Base-by-base conservation (phyloP, 30 jellyfish, hydroid and myxozoan genomes). In the Cassiopea xamachana region DNA sequence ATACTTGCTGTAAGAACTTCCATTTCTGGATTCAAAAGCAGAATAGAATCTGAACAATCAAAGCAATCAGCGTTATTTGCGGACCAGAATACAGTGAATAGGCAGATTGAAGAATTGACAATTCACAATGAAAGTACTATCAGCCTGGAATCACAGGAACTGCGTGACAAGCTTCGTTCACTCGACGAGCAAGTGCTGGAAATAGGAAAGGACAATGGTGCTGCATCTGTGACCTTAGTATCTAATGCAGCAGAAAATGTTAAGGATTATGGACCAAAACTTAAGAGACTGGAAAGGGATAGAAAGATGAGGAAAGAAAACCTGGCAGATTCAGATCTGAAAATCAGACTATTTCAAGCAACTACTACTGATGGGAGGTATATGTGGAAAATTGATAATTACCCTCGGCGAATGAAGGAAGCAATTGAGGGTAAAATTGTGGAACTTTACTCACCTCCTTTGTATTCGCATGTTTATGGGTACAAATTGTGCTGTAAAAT, bases 361-460 rank as follows among this genome's bases (percentile, higher is more conserved):
- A 85, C 93, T 1, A 87, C 98, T 2, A 60, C 64, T 1, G 93
- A 87, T 87, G 98, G 98, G 3, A 48, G 14, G n/a, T 92, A 86
- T 74, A 77, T 94, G 48, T 94, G 98, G 98, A 94, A 89, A 86
- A 82, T 94, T 62, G 98, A 94, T 60, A 84, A 89, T 14, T 86
- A 91, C 67, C 60, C 71, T 9, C 85, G 93, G 45, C 87, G 97
- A 19, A 78, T 94, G 94, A 82, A 50, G 69, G 93, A 85, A 48
- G 97, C 98, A 8, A 48, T 49, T 7, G 93, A 83, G 45, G 94
- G 91, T 7, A 81, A 71, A 74, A 81, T 80, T 4, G 51, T 69
- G 13, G 96, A 94, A 39, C 85, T 94, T 44, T 94, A 64, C 75
- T 89, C 98, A 19, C 98, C 98, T 6, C 98, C 98, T 1, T 58